These are phyloP conservation scores for Globicephala melas DNA, from an alignment of 2,113 vertebrate genomes.

Conservation along the genomic window DNA sequence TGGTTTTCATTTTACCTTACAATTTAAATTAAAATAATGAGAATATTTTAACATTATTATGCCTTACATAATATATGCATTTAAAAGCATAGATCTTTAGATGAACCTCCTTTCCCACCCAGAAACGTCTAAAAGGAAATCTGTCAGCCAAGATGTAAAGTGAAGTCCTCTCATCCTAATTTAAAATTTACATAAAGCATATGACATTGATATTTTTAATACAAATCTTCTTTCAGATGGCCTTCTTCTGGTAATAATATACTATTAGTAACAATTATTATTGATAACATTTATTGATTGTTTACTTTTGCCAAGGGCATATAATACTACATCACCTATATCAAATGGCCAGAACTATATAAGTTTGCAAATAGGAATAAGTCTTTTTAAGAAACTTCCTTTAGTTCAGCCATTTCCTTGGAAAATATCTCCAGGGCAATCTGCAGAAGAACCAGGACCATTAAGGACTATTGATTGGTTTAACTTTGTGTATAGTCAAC, in stretches of 20 bases:
- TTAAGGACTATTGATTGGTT: slow-evolving; percentile 33
- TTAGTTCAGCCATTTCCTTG: not conserved
- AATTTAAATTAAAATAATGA: not conserved
- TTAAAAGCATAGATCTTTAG: not conserved
- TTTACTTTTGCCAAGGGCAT: not conserved
- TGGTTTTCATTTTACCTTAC: not conserved
- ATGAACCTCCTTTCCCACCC: not conserved
- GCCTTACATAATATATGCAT: not conserved
- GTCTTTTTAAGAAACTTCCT: not conserved
- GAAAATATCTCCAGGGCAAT: not conserved
- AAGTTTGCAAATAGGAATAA: not conserved
- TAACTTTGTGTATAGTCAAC: slow-evolving; percentile 44
- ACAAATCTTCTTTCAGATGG: not conserved
- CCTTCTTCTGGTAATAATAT: not conserved
- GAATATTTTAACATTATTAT: not conserved
- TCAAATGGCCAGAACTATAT: not conserved
- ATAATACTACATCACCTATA: not conserved
- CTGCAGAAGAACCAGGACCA: not conserved
- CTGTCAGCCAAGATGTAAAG: not conserved
- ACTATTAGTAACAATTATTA: not conserved
- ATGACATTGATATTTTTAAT: not conserved
- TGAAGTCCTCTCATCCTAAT: not conserved
- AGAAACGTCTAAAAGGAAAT: not conserved
- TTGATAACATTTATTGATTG: not conserved
- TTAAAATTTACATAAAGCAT: not conserved